A percentile compares a stretch with the other conserved stretches of the same genome.
Conservation (phyloP, 2,797 vertebrate species). For the Onychomys leucogaster region DNA sequence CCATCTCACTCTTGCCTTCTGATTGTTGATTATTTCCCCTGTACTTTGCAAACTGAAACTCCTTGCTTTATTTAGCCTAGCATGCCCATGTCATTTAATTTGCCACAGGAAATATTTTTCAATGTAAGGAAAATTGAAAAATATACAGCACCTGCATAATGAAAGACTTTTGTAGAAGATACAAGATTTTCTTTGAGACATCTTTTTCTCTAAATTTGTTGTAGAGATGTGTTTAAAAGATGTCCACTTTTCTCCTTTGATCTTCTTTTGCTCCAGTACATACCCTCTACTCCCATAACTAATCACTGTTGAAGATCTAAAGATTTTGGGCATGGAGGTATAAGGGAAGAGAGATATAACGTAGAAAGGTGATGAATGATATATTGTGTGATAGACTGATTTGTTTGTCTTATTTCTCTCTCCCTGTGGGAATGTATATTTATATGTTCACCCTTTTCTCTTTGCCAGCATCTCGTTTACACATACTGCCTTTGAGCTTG, state of each 20-base stretch:
- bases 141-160: neutral
- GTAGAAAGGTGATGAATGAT: neutral
- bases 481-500: neutral
- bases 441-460: neutral
- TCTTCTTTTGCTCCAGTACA: neutral
- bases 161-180: conserved; percentile 13
- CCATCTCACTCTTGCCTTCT: conserved; percentile 58
- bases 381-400: neutral
- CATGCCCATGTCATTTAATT: conserved; percentile 49
- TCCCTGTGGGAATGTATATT: neutral
- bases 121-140: conserved; percentile 57
- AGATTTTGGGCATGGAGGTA: neutral
- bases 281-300: neutral
- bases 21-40: conserved; percentile 46
- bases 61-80: conserved; percentile 2
- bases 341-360: neutral
- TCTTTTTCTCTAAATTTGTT: neutral
- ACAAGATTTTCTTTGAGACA: neutral
- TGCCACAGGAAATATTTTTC: conserved; percentile 44
- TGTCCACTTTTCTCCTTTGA: neutral
- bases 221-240: neutral
- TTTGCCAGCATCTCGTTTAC: neutral
- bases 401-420: neutral
- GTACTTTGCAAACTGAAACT: conserved; percentile 22
- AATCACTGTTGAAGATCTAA: neutral